Evolutionary conservation across 2,888 invertebrate species (phyloP).

Genomic region (Lepas anatifera): DNA sequence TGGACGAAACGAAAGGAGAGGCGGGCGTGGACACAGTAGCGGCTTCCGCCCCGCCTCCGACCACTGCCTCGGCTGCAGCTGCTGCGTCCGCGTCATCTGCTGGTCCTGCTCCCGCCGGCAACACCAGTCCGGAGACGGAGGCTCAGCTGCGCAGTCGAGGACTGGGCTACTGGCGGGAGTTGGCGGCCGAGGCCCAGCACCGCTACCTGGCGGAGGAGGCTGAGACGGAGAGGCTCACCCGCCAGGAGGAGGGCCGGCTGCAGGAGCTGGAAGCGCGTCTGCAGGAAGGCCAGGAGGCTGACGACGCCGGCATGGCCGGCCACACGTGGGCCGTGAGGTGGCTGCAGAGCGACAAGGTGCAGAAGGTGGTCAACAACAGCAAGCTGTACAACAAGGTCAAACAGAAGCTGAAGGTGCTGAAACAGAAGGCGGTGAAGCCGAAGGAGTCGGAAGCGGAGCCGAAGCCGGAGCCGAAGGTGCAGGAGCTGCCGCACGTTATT

Average conservation of each 20-base stretch:
- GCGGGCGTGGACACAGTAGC: no score
- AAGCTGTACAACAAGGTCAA: slow-evolving; percentile 28
- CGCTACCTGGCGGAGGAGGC: background rate
- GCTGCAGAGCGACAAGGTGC: slow-evolving; percentile 29
- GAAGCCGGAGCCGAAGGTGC: slow-evolving; percentile 5
- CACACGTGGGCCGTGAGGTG: slow-evolving; percentile 29
- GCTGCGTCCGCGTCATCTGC: no score
- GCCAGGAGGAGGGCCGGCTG: background rate
- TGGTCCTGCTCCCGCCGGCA: no score
- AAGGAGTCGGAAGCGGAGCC: slow-evolving; percentile 19
- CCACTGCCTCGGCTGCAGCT: no score
- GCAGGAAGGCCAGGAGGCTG: background rate
- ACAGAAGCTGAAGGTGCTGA: slow-evolving; percentile 25
- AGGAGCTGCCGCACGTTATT: slow-evolving; percentile 26
- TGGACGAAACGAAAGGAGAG: no score
- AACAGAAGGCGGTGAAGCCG: slow-evolving; percentile 20
- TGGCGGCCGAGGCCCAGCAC: background rate
- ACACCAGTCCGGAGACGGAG: no score
- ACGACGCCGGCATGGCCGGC: slow-evolving; percentile 16
- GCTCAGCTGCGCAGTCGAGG: background rate
- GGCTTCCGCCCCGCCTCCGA: no score
- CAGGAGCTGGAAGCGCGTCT: background rate
- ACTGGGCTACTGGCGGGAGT: background rate
- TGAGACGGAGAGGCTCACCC: slow-evolving; percentile 4
- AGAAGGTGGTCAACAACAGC: slow-evolving; percentile 28